These are phyloP conservation scores for Lasioglossum baleicum DNA, from an alignment of 1,140 invertebrate genomes.

Conservation along the genomic window DNA sequence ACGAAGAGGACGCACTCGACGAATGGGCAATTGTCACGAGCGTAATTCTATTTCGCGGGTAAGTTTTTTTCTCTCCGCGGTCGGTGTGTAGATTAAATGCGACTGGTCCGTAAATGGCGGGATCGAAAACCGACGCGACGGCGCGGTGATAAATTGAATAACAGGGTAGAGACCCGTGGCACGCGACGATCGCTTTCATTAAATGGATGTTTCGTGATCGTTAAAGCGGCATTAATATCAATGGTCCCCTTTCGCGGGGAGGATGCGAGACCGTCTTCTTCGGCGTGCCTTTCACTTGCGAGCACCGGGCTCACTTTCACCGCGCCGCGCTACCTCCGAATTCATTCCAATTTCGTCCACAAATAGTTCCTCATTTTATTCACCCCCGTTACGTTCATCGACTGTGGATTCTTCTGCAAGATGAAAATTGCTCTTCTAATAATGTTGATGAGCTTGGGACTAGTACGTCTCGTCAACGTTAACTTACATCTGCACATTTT, in stretches of 20 bases:
- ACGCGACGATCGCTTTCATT: conserved; percentile 56
- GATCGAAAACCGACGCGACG: conserved; percentile 21
- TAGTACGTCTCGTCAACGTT: no score
- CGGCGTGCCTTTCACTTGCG: conserved; percentile 1
- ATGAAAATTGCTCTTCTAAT: no score
- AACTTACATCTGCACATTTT: no score
- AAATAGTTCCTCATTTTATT: no score
- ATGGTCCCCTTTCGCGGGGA: conserved; percentile 35
- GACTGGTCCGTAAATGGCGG: neutral
- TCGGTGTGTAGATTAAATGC: neutral
- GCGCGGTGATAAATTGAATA: conserved; percentile 57
- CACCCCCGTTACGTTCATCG: no score
- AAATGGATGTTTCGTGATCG: conserved; percentile 43
- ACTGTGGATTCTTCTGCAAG: no score
- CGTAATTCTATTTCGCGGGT: neutral
- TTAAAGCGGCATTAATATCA: conserved; percentile 62
- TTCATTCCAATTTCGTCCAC: no score
- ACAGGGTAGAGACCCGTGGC: conserved; percentile 57
- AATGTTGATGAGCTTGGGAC: no score
- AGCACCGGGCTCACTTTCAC: no score
- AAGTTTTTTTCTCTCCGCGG: neutral
- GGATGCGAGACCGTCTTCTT: neutral
- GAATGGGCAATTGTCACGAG: neutral
- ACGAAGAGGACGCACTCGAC: neutral
- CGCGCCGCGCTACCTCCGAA: no score